Percentiles rank a stretch among this genome's conserved stretches.
Evolutionary conservation across 2,888 invertebrate species (phyloP).

Genomic region (Dusona sp.): DNA sequence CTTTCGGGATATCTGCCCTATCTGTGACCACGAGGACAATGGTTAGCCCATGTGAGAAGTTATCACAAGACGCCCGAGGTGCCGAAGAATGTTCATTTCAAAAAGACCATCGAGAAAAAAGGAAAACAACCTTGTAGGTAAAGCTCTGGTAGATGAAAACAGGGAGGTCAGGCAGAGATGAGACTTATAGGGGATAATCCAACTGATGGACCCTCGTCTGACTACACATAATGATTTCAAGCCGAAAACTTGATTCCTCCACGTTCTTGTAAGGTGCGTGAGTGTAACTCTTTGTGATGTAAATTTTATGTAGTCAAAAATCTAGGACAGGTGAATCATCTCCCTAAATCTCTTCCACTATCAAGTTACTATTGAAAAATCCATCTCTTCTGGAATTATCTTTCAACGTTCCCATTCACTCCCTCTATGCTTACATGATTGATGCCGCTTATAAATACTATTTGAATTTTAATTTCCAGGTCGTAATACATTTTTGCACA

Average conservation of each 20-base stretch:
- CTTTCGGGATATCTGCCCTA: neutral
- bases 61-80: conserved; percentile 41
- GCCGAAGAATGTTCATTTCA: conserved; percentile 62
- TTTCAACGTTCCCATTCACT: neutral
- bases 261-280: conserved; percentile 11
- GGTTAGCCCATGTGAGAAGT: conserved; percentile 18
- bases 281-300: neutral
- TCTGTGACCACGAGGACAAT: neutral
- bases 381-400: conserved; percentile 12
- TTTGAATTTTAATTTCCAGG: too few relatives aligned
- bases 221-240: conserved; percentile 60
- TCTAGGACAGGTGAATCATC: conserved; percentile 45
- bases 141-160: conserved; percentile 31
- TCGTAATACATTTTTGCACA: neutral
- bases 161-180: conserved; percentile 27
- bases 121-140: conserved; percentile 36
- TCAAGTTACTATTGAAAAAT: neutral
- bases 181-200: conserved; percentile 64
- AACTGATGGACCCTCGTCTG: conserved; percentile 58
- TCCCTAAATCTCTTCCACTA: conserved; percentile 36
- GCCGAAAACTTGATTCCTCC: conserved; percentile 52
- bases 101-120: conserved; percentile 49
- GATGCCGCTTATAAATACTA: neutral
- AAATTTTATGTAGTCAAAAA: conserved; percentile 11
- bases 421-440: neutral